A percentile compares a stretch with the other conserved stretches of the same genome.
Evolutionary conservation across 2,113 vertebrate genomes (phyloP).

Genomic region (Tragelaphus imberbis): DNA sequence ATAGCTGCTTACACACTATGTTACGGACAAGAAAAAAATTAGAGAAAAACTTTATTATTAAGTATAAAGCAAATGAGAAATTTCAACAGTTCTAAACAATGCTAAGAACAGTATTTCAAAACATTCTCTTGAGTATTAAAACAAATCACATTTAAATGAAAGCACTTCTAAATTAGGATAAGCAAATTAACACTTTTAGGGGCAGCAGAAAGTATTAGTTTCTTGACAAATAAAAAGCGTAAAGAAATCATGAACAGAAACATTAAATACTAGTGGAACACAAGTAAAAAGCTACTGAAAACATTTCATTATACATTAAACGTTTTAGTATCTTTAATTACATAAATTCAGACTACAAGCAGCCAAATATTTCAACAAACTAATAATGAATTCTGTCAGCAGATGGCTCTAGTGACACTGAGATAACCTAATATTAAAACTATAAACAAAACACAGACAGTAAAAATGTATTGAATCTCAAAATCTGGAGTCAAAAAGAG

Average conservation of each 20-base stretch:
- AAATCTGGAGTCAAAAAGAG: constrained; percentile 16
- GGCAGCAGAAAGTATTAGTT: not conserved
- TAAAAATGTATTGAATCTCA: constrained; percentile 29
- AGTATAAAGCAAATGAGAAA: not conserved
- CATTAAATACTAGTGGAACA: not conserved
- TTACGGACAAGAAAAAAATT: not conserved
- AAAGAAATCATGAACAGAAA: constrained; percentile 20
- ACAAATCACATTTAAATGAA: constrained; percentile 23
- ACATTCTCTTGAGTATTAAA: constrained; percentile 13
- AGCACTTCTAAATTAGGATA: constrained; percentile 8
- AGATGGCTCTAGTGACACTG: constrained; percentile 70
- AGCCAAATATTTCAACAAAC: constrained; percentile 22
- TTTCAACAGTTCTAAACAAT: constrained; percentile 18
- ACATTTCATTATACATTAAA: constrained; percentile 38
- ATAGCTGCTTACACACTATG: not conserved
- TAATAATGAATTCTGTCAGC: constrained; percentile 46
- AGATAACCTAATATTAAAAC: constrained; percentile 20
- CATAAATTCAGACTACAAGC: constrained; percentile 13
- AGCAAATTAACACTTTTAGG: constrained; percentile 11
- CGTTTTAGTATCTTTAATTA: not conserved
- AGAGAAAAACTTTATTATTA: constrained; percentile 15
- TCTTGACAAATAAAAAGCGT: not conserved
- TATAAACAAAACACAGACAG: not conserved
- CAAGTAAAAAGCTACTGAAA: not conserved
- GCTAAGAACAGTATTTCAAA: not conserved